Conservation (phyloP, 2,888 invertebrate genomes). For the Noctua janthe region DNA sequence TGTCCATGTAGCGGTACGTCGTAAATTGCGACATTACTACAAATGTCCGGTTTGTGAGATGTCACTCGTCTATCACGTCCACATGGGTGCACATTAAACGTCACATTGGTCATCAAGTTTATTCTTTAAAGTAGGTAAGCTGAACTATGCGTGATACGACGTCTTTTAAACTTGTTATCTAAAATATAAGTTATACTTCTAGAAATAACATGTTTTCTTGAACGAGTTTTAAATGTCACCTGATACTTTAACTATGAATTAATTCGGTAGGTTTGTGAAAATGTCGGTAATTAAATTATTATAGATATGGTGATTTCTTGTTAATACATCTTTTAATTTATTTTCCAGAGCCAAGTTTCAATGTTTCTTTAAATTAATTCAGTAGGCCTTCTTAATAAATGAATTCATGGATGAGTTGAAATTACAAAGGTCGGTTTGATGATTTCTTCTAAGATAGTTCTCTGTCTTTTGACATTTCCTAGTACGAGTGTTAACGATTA, state of each 20-base stretch:
- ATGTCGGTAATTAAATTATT: neutral
- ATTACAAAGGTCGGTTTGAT: neutral
- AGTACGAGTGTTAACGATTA: neutral
- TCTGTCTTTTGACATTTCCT: neutral
- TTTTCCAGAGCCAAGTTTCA: neutral
- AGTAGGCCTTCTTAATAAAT: neutral
- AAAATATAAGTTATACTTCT: neutral
- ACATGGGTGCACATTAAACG: neutral
- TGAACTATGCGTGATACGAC: neutral
- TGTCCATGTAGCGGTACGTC: conserved; percentile 8
- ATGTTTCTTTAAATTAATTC: neutral
- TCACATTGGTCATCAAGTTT: neutral
- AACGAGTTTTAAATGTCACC: neutral
- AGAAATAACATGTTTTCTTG: neutral
- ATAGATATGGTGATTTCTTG: neutral
- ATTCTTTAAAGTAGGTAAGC: conserved; percentile 5
- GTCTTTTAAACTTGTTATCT: too few relatives aligned
- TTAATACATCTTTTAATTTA: too few relatives aligned
- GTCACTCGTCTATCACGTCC: conserved; percentile 6
- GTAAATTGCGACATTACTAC: conserved; percentile 34
- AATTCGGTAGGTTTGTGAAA: neutral
- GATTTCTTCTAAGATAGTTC: neutral
- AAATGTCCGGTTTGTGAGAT: conserved; percentile 17
- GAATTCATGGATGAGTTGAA: neutral
- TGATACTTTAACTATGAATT: neutral